Evolutionary conservation across 2,888 invertebrate genomes (phyloP), one percentile per base, ranked within the genome.

Genomic region (Caradrina clavipalpis): DNA sequence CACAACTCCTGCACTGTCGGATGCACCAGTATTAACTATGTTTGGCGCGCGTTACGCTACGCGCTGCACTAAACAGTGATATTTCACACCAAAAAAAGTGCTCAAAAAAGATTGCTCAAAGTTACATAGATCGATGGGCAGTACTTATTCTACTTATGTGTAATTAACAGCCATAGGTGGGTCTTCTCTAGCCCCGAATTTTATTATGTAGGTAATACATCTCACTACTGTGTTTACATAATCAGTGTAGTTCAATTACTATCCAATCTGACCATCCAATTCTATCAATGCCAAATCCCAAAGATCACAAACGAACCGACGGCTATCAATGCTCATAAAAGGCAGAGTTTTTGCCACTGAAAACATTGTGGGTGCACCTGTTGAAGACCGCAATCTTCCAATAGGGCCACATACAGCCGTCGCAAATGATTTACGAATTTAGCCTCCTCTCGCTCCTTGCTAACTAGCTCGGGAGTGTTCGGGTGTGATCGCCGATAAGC

Each of bases 401-500:
- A 89, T 89, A 90, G 83, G 84, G 83, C 87, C 86, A 91, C 91
- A 94, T 94, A 94, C 94, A 94, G 91, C 90, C 91, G 94, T 93
- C 93, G 84, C 68, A 88, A 92, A 92, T 93, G 92, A 92, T 92
- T 92, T 94, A 94, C 90, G 91, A 90, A 91, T 91, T 88, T 87
- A 83, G 85, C 83, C 76, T 82, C 88, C 85, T 85, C 83, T 26
- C 59, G 67, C 26, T 72, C 61, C 71, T 64, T 71, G 88, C 94
- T 95, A 95, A 95, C 95, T 95, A 95, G 95, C 94, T 91, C 89
- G 88, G 66, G 81, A 82, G 78, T 80, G 83, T 84, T 89, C 88
- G 90, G 92, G 93, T 94, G 92, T 89, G 94, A 93, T 94, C 89
- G 81, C 63, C 85, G 95, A 95, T 95, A 96, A 94, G 89, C 95